phyloP scores from a whole-genome alignment of 2,113 vertebrate species.

The Anguilla rostrata region DNA sequence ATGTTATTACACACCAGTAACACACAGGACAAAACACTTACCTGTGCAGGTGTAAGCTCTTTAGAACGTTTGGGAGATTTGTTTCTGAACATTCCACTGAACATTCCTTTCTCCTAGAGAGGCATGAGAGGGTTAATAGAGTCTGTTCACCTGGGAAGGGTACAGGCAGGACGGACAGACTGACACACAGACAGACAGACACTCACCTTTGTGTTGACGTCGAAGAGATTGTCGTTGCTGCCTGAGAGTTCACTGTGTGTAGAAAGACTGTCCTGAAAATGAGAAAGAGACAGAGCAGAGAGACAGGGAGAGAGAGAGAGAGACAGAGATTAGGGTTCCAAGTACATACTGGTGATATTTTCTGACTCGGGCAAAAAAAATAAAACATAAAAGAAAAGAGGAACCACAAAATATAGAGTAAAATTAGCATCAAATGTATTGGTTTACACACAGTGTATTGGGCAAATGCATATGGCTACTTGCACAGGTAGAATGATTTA shows the following conservation, averaged over 20 bases:
- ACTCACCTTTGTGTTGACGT: background rate
- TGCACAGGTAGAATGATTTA: no score
- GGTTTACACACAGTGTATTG: background rate
- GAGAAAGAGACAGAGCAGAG: no score
- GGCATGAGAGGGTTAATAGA: background rate
- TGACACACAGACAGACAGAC: background rate
- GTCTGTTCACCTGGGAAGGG: background rate
- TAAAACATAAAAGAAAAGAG: no score
- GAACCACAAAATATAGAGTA: no score
- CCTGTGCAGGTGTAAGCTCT: background rate
- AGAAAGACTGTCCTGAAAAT: no score
- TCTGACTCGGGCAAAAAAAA: no score
- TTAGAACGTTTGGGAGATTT: constrained; percentile 43
- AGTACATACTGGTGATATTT: no score
- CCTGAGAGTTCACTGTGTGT: background rate
- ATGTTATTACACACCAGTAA: no score
- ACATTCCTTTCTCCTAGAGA: constrained; percentile 39
- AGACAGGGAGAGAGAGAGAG: no score
- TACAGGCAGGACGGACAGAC: background rate
- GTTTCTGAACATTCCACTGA: constrained; percentile 44
- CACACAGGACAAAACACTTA: background rate
- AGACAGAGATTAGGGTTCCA: no score
- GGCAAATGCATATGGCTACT: no score
- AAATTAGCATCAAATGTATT: no score
- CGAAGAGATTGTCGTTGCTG: constrained; percentile 1